phyloP scores from a whole-genome alignment of 2,888 invertebrate genomes.

The Drosophila mercatorum region DNA sequence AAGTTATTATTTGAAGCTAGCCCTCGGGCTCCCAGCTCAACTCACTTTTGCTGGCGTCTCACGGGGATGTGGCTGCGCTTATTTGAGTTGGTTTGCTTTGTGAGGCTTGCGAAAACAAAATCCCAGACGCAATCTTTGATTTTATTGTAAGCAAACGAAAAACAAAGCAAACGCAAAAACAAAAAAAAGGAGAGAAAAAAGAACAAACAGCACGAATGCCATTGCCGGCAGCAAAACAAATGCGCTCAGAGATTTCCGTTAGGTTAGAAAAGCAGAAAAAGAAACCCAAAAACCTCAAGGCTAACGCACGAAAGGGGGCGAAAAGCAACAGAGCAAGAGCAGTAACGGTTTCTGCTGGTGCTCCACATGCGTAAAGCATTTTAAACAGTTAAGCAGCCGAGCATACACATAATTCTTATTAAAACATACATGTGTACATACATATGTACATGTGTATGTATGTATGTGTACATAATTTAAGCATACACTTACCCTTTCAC shows the following conservation, averaged over 20 bases:
- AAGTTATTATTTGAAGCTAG: slow-evolving; percentile 60
- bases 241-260: slow-evolving; percentile 62
- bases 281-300: slow-evolving; percentile 42
- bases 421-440: too few species aligned
- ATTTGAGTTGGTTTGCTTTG: slow-evolving; percentile 62
- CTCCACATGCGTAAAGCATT: slow-evolving; percentile 35
- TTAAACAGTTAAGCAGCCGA: slow-evolving; percentile 5
- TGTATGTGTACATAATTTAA: not conserved
- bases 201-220: slow-evolving; percentile 45
- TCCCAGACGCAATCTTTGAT: slow-evolving; percentile 76
- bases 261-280: slow-evolving; percentile 57
- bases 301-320: slow-evolving; percentile 19
- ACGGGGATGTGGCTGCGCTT: slow-evolving; percentile 38
- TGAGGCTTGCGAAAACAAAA: slow-evolving; percentile 67
- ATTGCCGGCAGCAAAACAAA: slow-evolving; percentile 54
- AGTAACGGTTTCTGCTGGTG: slow-evolving; percentile 12
- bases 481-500: not conserved
- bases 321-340: slow-evolving; percentile 7
- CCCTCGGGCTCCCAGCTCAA: slow-evolving; percentile 33
- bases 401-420: too few species aligned
- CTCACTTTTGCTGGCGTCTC: slow-evolving; percentile 26
- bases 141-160: slow-evolving; percentile 61
- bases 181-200: slow-evolving; percentile 19
- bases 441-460: not conserved
- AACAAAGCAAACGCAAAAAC: slow-evolving; percentile 53